Base-by-base conservation (phyloP, 2,888 invertebrate genomes). In the Netelia fuscicornis region DNA sequence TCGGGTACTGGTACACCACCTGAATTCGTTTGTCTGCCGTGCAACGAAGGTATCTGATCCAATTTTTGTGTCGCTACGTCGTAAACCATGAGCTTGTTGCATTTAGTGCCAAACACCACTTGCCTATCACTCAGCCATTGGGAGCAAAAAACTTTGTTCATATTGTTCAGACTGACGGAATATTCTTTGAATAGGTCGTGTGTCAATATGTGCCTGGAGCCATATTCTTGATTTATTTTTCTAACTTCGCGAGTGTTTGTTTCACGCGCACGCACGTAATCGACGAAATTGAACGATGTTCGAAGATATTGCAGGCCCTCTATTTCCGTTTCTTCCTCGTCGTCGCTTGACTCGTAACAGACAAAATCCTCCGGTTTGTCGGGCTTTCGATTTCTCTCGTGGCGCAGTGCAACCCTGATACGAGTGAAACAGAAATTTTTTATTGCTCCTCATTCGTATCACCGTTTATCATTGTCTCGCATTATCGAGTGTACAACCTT, bases 41-140 rank as follows among this genome's bases (percentile, higher is more conserved):
- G 95, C 82, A 98, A 94, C 0, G 98, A 98, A 11, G 98, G 98
- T 92, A 99, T 98, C 86, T 97, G 97, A 93, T 98, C 98, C 91
- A 98, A 95, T 79, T 97, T 96, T 77, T 97, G 97, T 54, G 97
- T 98, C 42, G 97, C 96, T 13, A 98, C 97, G 94, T 99, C 98
- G 94, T 98, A 97, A 48, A 99, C 98, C 96, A 98, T 97, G 86
- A 99, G 94, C 96, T 98, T 98, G 94, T 99, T 99, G 94, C 99
- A 99, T 94, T 99, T 99, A 72, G 99, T 99, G 77, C 99, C 99
- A 94, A 98, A 98, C 25, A 98, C 98, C 81, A 99, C 97, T 95
- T 98, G 98, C 90, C 98, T 96, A 94, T 98, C 98, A 89, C 98
- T 98, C 56, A 99, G 95, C 99, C 99, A 99, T 93, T 98, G 97